Evolutionary conservation across 2,113 vertebrate species (phyloP), one percentile per base, ranked within the genome.

Genomic region (Oxyura jamaicensis): DNA sequence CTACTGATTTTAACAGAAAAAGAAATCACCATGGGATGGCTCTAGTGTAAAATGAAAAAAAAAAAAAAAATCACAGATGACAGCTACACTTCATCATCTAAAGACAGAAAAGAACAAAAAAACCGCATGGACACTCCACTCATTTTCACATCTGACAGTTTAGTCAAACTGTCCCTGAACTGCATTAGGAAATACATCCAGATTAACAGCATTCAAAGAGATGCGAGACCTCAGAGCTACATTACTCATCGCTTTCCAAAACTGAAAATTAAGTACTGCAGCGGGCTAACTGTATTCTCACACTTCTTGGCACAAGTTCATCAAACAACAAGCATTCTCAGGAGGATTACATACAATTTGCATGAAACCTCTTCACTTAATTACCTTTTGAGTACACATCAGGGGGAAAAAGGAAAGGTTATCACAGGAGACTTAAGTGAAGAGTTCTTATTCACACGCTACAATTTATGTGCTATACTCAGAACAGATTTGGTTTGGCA

Each of bases 51-150:
- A 18, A 62, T 44, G 46, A 41, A 39, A 23, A 62, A 67, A 53
- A 41, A 41, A 39, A 23, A 62, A 41, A 28, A n/a, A 58, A 18
- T 39, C 86, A 83, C 11, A 90, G 73, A 52, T 0, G 1, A 86
- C 8, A 96, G 69, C 59, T 86, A 84, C 25, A 75, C 35, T 72
- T 84, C 14, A 76, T 15, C 67, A 91, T 90, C 85, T 91, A 83
- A 96, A 76, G 90, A 67, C 42, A 68, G 60, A 75, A 83, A 87
- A 85, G 50, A 87, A 28, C 23, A 73, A 93, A 94, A 94, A 96
- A 96, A 93, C 95, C 83, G 78, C 93, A 90, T 83, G 95, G 96
- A 81, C 90, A 72, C 46, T 89, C 55, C 28, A 82, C 71, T 96
- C 63, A 93, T 86, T 96, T 96, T 71, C 71, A 90, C 86, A 91